Evolutionary conservation across 2,888 invertebrate genomes (phyloP), one percentile per base, ranked within the genome.

Genomic region (Thysanoteuthis rhombus): DNA sequence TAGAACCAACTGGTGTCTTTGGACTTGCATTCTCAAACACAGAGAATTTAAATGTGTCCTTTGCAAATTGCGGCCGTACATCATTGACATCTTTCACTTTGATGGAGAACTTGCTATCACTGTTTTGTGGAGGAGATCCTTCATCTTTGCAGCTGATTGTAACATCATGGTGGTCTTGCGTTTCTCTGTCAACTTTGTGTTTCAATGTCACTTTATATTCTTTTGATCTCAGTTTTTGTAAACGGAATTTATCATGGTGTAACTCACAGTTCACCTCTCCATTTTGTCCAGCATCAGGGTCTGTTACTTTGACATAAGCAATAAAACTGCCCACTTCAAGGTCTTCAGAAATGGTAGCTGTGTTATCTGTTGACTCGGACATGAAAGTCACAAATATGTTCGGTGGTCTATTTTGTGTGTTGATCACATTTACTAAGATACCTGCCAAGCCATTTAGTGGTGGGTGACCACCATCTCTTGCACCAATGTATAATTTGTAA

Each of bases 311-410:
- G 16, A 99, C 98, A 19, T 99, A 99, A 0, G 99, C 99, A 0
- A 99, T 99, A 52, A 99, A 98, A 58, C 98, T 98, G 45, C 98
- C 99, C 96, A 98, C 98, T 94, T 98, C 98, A 0, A 99, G 98
- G 97, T 99, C 96, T 95, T 97, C 97, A 25, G 94, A 94, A 22
- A 97, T 96, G 40, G 95, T 90, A 0, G 90, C 90, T 22, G 90
- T 90, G 2, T 90, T 42, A 28, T 90, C 94, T 45, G 97, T 97
- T 2, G 98, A 98, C 96, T 99, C 99, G 95, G 98, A 98, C 95
- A 98, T 98, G 94, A 99, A 97, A 97, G 98, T 98, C 36, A 98
- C 98, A 95, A 98, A 98, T 1, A 98, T 98, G 19, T 98, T 98
- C 93, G 98, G 98, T 0, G 98, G 99, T 97, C 99, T 99, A 97